Evolutionary conservation across 2,888 invertebrate species (phyloP).

Genomic region (Macropis europaea): DNA sequence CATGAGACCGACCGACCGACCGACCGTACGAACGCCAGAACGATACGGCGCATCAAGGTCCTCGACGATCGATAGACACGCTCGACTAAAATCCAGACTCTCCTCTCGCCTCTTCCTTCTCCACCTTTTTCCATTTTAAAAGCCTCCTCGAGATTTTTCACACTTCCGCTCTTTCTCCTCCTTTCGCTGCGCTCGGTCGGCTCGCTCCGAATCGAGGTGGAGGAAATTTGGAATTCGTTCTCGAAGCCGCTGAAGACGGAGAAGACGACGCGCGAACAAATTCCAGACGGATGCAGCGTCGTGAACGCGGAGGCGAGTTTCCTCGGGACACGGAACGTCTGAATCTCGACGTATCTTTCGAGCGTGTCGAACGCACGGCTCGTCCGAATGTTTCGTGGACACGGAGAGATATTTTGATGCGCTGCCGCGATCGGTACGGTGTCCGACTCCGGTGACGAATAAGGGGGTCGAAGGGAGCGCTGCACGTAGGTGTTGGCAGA

Average conservation of each 20-base stretch:
- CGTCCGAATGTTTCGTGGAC: background rate
- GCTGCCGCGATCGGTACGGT: conserved; percentile 9
- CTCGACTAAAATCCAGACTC: conserved; percentile 60
- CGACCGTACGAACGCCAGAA: conserved; percentile 71
- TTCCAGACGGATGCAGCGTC: too few species aligned
- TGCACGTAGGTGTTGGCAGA: conserved; percentile 65
- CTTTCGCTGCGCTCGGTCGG: background rate
- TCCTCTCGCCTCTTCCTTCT: conserved; percentile 17
- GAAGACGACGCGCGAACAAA: too few species aligned
- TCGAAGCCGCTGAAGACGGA: too few species aligned
- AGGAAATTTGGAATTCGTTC: too few species aligned
- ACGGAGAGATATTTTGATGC: conserved; percentile 19
- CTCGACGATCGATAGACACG: conserved; percentile 77
- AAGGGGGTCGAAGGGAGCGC: conserved; percentile 18
- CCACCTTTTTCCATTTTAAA: background rate
- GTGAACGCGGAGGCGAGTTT: background rate
- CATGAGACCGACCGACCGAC: conserved; percentile 72
- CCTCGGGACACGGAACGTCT: background rate
- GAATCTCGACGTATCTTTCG: background rate
- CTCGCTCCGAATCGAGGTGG: background rate
- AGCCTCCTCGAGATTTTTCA: background rate
- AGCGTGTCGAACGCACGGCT: conserved; percentile 9
- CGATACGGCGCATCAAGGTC: conserved; percentile 77
- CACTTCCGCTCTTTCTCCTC: background rate
- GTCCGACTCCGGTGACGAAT: conserved; percentile 34